A percentile compares a stretch with the other conserved stretches of the same genome.
Conservation (phyloP, 2,113 vertebrate genomes). For the Corythornis vintsioides region DNA sequence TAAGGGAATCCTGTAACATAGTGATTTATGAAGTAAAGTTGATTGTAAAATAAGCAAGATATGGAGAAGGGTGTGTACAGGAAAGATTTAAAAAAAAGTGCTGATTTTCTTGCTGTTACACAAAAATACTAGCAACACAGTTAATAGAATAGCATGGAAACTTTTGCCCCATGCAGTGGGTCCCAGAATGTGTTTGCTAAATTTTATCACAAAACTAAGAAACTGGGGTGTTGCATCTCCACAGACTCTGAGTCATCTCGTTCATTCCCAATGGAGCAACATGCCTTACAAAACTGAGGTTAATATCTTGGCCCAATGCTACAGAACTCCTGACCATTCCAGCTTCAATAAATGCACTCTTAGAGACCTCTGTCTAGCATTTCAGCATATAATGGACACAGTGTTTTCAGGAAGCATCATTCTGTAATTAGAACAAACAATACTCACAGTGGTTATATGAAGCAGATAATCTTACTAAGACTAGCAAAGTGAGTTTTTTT, state of each 20-base stretch:
- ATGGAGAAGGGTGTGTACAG: not conserved
- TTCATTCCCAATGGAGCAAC: not conserved
- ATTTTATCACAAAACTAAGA: not conserved
- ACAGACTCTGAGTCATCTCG: not conserved
- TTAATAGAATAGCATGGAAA: not conserved
- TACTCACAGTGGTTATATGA: fast-evolving
- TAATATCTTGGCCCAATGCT: fast-evolving
- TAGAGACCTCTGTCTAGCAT: not conserved
- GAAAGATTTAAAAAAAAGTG: not conserved
- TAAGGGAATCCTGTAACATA: not conserved
- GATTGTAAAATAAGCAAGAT: not conserved
- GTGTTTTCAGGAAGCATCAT: not conserved
- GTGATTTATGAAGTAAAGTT: not conserved
- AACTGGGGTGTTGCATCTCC: fast-evolving
- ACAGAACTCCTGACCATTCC: not conserved
- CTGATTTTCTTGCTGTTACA: not conserved
- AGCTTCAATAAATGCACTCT: not conserved
- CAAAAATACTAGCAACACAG: not conserved
- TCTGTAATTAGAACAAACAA: not conserved
- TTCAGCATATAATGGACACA: not conserved
- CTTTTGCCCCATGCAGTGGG: fast-evolving
- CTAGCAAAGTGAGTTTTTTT: not conserved
- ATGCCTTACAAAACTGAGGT: fast-evolving
- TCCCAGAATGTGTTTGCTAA: fast-evolving
- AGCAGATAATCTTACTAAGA: not conserved